Conservation (phyloP, 2,797 vertebrate species). For the Liasis olivaceus region DNA sequence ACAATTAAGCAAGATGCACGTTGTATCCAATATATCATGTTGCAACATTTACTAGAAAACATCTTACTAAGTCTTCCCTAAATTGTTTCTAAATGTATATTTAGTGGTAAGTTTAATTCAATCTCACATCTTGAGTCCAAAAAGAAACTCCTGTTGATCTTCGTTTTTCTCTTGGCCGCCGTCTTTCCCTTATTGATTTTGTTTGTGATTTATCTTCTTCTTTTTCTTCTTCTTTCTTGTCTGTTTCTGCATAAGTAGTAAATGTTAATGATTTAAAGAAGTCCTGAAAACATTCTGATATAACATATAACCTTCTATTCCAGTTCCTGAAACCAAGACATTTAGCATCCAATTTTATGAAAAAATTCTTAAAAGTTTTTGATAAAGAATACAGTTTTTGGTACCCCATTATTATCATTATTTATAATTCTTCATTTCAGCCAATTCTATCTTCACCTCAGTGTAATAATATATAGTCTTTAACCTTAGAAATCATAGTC, state of each 20-base stretch:
- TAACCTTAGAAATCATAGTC: background rate
- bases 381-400: background rate
- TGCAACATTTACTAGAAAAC: background rate
- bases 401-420: background rate
- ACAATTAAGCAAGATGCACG: background rate
- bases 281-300: constrained; percentile 28
- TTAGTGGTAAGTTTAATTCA: background rate
- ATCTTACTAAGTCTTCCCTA: background rate
- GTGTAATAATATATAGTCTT: background rate
- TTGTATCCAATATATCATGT: background rate
- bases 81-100: background rate
- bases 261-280: constrained; percentile 42
- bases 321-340: background rate
- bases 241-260: constrained; percentile 79
- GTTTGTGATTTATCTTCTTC: constrained; percentile 96
- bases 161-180: constrained; percentile 95
- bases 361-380: constrained; percentile 26
- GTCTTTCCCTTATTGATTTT: constrained; percentile 93
- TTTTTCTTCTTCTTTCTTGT: constrained; percentile 93
- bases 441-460: constrained; percentile 2
- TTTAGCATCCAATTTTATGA: background rate
- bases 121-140: constrained; percentile 89
- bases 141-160: constrained; percentile 95
- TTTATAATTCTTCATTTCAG: constrained; percentile 13
- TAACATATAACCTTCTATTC: background rate